These are phyloP conservation scores for Thymelicus acteon DNA, from an alignment of 2,888 invertebrate genomes.

Conservation along the genomic window DNA sequence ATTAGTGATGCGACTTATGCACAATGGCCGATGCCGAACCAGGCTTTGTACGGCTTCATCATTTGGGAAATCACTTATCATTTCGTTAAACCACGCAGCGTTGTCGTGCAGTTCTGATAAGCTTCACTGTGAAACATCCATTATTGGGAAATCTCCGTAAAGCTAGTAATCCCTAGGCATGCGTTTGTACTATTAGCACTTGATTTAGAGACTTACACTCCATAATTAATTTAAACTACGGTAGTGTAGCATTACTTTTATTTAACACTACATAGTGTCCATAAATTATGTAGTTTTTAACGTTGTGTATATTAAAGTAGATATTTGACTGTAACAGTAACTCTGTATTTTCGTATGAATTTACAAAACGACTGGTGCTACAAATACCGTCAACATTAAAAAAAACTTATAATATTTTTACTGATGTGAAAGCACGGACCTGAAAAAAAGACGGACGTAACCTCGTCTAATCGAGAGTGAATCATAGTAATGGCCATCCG, in stretches of 20 bases:
- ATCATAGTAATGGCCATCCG: no score
- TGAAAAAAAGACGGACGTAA: no score
- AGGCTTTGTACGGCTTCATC: constrained; percentile 47
- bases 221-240: neutral
- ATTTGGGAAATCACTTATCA: constrained; percentile 37
- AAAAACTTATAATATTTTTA: no score
- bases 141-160: constrained; percentile 7
- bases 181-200: constrained; percentile 1
- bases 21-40: constrained; percentile 63
- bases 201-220: neutral
- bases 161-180: neutral
- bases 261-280: no score
- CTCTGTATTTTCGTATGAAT: no score
- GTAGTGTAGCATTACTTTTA: neutral
- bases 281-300: no score
- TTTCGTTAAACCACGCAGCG: constrained; percentile 29
- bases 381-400: no score
- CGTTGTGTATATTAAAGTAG: no score
- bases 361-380: no score
- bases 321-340: no score
- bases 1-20: constrained; percentile 74
- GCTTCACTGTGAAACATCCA: constrained; percentile 13
- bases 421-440: no score
- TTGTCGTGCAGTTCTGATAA: constrained; percentile 22
- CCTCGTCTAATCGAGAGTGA: no score